phyloP scores from a whole-genome alignment of 2,797 vertebrate genomes.

The Apogon talboti region DNA sequence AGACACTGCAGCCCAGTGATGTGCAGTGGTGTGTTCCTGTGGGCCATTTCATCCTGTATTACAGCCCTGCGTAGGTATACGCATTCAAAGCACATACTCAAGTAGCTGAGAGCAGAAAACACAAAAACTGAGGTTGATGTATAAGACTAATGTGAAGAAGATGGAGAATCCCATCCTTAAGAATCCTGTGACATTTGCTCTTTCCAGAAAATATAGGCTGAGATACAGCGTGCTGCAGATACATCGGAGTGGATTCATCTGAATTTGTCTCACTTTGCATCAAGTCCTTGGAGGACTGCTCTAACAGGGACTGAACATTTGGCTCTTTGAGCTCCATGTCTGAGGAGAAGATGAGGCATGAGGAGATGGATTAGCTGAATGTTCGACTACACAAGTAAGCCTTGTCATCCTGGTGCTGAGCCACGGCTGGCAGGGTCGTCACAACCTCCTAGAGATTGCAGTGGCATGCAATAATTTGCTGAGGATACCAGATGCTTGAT shows the following conservation, averaged over 20 bases:
- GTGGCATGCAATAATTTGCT: conserved; percentile 69
- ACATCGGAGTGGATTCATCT: conserved; percentile 44
- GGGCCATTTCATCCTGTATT: conserved; percentile 48
- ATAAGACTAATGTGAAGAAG: conserved; percentile 61
- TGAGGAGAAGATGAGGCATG: conserved; percentile 47
- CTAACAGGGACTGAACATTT: conserved; percentile 44
- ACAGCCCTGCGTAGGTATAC: conserved; percentile 34
- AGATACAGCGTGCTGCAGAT: conserved; percentile 41
- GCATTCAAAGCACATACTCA: conserved; percentile 50
- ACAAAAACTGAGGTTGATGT: conserved; percentile 35
- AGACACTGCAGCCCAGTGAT: conserved; percentile 47
- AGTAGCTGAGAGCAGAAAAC: conserved; percentile 31
- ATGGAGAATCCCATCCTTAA: conserved; percentile 44
- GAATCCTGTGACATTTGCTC: conserved; percentile 51
- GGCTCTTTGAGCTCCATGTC: conserved; percentile 46
- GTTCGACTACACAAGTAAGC: conserved; percentile 53
- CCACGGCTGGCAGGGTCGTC: conserved; percentile 49
- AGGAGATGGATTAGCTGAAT: conserved; percentile 67
- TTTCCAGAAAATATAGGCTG: conserved; percentile 40
- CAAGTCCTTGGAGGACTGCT: conserved; percentile 36
- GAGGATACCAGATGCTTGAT: conserved; percentile 63
- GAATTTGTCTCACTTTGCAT: conserved; percentile 68
- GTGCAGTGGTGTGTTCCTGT: conserved; percentile 52
- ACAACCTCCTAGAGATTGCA: conserved; percentile 45
- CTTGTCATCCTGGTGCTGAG: conserved; percentile 53